Evolutionary conservation across 1,140 invertebrate genomes (phyloP).

Genomic region (Hestina assimilis): DNA sequence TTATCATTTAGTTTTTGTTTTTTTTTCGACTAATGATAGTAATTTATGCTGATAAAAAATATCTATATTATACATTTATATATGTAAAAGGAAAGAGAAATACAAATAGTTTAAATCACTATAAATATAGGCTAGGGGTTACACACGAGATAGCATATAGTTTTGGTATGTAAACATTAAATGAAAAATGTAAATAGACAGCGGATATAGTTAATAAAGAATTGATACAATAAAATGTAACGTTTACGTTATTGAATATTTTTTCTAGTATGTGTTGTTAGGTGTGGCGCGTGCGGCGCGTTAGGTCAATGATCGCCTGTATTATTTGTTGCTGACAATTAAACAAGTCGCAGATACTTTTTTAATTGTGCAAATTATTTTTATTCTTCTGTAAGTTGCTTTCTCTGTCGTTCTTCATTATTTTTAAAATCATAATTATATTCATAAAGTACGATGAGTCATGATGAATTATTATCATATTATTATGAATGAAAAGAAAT

Average conservation of each 20-base stretch:
- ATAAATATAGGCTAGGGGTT: constrained; percentile 74
- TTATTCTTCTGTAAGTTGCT: constrained; percentile 76
- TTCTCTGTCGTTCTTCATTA: constrained; percentile 76
- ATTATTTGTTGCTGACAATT: constrained; percentile 59
- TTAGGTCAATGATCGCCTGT: constrained; percentile 42
- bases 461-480: constrained; percentile 77
- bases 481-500: constrained; percentile 77
- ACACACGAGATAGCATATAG: constrained; percentile 71
- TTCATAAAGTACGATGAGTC: constrained; percentile 75
- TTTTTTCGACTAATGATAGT: constrained; percentile 72
- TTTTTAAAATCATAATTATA: constrained; percentile 77
- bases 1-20: constrained; percentile 69
- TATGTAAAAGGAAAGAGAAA: constrained; percentile 61
- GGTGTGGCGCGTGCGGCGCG: constrained; percentile 20
- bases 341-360: constrained; percentile 50
- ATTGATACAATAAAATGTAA: constrained; percentile 76
- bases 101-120: constrained; percentile 74
- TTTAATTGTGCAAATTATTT: constrained; percentile 75
- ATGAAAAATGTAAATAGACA: constrained; percentile 73
- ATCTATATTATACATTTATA: constrained; percentile 69
- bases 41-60: constrained; percentile 75
- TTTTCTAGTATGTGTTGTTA: constrained; percentile 66
- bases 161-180: constrained; percentile 76
- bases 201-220: constrained; percentile 69
- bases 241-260: constrained; percentile 74